Base-by-base conservation (phyloP, 1,140 invertebrate species). In the Himalopsyche phryganea region DNA sequence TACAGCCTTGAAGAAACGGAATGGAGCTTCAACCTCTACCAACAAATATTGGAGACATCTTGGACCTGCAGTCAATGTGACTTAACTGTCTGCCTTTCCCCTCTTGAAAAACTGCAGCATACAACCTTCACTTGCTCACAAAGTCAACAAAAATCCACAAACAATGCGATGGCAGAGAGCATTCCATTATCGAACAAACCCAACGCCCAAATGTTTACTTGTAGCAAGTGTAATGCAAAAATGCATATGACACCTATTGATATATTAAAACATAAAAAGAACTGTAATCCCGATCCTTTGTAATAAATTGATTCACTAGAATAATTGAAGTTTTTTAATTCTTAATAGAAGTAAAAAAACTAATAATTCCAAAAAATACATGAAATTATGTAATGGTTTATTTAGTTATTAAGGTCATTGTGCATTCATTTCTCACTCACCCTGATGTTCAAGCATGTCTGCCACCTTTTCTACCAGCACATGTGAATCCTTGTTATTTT, bases 241-340 rank as follows among this genome's bases (percentile, higher is more conserved):
- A 73, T 94, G 35, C 79, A 82, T 55, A 73, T 94, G 36, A 90
- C 88, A 13, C 84, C 85, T 6, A 83, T 88, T 32, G 87, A 90
- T 68, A 85, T 89, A 70, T 74, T 91, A 60, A 88, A 80, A 58
- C 88, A 91, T 74, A 87, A 83, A 66, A 87, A 84, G 63, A 71
- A 61, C 68, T 86, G 83, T 71, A 52, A 52, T 28, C 3, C 23
- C 9, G 9, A 28, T 28, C 9, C 23, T 28, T 28, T 28, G 23
- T 28, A 28, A 28, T 28, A 28, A 28, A 28, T 9, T 28, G 3
- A 28, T 28, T 28, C 9, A 9, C 9, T 28, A 28, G 23, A n/a
- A n/a, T 9, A 28, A 28, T 28, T 28, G 23, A 28, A 28, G 23
- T 28, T 3, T 28, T 28, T 28, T n/a, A n/a, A n/a, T n/a, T n/a